These are phyloP conservation scores for Pelecanus crispus DNA, from an alignment of 2,113 vertebrate genomes.

Conservation along the genomic window DNA sequence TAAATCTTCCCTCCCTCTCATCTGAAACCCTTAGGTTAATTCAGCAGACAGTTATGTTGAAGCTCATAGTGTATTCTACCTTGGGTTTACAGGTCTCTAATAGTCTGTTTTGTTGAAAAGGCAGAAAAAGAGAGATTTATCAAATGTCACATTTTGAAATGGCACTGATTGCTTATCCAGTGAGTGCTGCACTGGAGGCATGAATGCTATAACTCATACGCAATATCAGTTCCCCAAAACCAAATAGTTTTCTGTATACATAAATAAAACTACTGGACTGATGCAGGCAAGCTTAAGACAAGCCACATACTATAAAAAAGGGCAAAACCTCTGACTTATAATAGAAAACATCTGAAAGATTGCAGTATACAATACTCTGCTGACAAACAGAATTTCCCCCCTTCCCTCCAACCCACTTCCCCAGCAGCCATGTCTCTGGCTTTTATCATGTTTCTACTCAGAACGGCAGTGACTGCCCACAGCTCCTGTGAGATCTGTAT, in stretches of 20 bases:
- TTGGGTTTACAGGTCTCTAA: background rate
- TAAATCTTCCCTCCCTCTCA: background rate
- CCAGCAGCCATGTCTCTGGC: background rate
- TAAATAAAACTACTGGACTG: background rate
- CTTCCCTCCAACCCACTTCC: background rate
- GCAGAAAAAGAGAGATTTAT: background rate
- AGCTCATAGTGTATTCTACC: background rate
- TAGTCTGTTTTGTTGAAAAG: background rate
- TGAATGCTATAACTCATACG: background rate
- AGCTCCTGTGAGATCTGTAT: background rate
- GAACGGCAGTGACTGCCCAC: background rate
- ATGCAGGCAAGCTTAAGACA: background rate
- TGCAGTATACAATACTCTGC: background rate
- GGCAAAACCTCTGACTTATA: background rate
- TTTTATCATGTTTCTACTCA: background rate
- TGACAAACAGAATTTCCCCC: background rate
- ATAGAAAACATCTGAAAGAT: background rate
- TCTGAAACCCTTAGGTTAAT: background rate
- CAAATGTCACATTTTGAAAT: background rate
- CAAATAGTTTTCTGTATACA: background rate
- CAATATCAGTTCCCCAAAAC: background rate
- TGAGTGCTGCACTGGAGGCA: background rate
- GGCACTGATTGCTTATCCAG: background rate
- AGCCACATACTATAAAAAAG: background rate
- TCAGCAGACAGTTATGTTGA: background rate